Percentiles rank a stretch among this genome's conserved stretches.
Conservation (phyloP, 2,888 invertebrate species). For the Rhamnusium bicolor region DNA sequence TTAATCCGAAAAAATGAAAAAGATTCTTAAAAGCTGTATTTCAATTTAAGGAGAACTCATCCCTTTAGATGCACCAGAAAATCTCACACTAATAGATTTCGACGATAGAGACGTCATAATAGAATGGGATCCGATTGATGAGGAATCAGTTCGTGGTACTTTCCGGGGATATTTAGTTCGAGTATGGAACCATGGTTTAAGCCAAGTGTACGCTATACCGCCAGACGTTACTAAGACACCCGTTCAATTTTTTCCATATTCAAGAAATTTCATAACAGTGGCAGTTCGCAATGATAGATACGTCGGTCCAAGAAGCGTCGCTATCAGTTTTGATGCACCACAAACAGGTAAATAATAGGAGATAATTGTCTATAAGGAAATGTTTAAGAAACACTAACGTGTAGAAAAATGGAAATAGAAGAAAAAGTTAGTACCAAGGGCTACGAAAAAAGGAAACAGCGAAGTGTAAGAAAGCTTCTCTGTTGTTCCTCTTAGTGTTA, state of each 20-base stretch:
- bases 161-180: slow-evolving; percentile 63
- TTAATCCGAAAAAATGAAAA: too few relatives aligned
- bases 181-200: slow-evolving; percentile 62
- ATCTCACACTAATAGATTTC: slow-evolving; percentile 59
- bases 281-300: slow-evolving; percentile 64
- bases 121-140: slow-evolving; percentile 60
- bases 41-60: slow-evolving; percentile 59
- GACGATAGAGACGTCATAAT: slow-evolving; percentile 59
- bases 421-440: too few relatives aligned
- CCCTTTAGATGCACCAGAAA: slow-evolving; percentile 60
- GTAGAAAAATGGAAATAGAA: too few relatives aligned
- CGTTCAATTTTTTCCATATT: slow-evolving; percentile 64
- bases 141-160: slow-evolving; percentile 59
- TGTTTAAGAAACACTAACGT: too few relatives aligned
- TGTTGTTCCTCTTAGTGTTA: too few relatives aligned
- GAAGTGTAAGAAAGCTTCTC: too few relatives aligned
- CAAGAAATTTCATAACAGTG: slow-evolving; percentile 64
- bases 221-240: slow-evolving; percentile 59
- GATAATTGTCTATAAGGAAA: too few relatives aligned
- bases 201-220: slow-evolving; percentile 63
- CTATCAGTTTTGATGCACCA: slow-evolving; percentile 63
- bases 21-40: too few relatives aligned
- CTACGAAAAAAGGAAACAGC: too few relatives aligned
- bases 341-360: slow-evolving; percentile 63
- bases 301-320: slow-evolving; percentile 63